Evolutionary conservation across 2,888 invertebrate genomes (phyloP).

Genomic region (Limnephilus auricula): DNA sequence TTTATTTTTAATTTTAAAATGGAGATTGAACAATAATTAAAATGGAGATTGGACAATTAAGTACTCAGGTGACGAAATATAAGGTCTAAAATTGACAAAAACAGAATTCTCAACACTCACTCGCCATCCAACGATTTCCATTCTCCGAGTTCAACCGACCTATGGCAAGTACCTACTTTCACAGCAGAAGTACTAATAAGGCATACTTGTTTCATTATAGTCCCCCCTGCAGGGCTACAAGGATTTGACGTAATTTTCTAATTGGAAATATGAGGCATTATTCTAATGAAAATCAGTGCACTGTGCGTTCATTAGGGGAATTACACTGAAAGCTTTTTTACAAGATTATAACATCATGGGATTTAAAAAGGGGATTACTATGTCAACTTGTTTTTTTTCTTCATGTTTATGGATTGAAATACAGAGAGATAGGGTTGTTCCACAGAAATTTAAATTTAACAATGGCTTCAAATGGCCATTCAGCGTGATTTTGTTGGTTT

Average conservation of each 20-base stretch:
- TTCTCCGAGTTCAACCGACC: neutral
- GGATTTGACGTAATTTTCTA: conserved; percentile 23
- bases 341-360: neutral
- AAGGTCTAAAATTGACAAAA: too few relatives aligned
- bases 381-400: neutral
- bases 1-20: too few relatives aligned
- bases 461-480: too few relatives aligned
- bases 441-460: too few relatives aligned
- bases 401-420: neutral
- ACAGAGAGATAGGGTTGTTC: too few relatives aligned
- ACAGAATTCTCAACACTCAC: neutral
- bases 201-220: neutral
- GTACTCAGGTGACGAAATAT: too few relatives aligned
- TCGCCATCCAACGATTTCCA: neutral
- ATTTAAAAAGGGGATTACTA: neutral
- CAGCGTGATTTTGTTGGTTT: too few relatives aligned
- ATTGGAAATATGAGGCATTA: conserved; percentile 30
- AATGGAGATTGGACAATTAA: too few relatives aligned
- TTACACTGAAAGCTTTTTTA: neutral
- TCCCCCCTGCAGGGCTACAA: neutral
- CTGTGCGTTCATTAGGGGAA: neutral
- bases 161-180: neutral
- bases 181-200: neutral
- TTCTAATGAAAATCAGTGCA: conserved; percentile 29
- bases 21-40: too few relatives aligned